A percentile compares a stretch with the other conserved stretches of the same genome.
phyloP scores from a whole-genome alignment of 2,888 invertebrate species.

The Cyclophora albipunctata region DNA sequence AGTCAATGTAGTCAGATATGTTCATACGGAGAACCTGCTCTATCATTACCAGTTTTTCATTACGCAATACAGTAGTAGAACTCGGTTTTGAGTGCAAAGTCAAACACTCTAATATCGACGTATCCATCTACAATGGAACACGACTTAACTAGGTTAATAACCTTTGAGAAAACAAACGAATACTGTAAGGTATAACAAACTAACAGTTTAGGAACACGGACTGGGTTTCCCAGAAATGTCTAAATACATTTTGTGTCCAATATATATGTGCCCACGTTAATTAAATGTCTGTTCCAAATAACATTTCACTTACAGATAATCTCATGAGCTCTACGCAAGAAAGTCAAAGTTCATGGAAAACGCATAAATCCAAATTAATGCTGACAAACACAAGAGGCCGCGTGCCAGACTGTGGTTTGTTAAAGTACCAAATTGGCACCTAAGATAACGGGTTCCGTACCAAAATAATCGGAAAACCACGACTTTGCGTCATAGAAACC shows the following conservation, averaged over 20 bases:
- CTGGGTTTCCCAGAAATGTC: slow-evolving; percentile 12
- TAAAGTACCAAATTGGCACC: slow-evolving; percentile 31
- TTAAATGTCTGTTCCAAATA: too few relatives aligned
- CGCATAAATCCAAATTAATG: slow-evolving; percentile 9
- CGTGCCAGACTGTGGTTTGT: slow-evolving; percentile 17
- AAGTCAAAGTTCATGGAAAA: slow-evolving; percentile 9
- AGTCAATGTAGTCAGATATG: too few relatives aligned
- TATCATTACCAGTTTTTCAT: slow-evolving; percentile 11
- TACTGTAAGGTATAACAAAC: slow-evolving; percentile 35
- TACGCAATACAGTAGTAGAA: slow-evolving; percentile 17
- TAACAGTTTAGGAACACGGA: slow-evolving; percentile 35
- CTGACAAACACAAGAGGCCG: slow-evolving; percentile 12
- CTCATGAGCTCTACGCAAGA: background rate
- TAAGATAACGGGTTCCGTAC: slow-evolving; percentile 53
- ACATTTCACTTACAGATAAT: too few relatives aligned
- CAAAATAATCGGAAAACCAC: slow-evolving; percentile 59
- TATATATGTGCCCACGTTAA: background rate
- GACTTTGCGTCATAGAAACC: slow-evolving; percentile 41
- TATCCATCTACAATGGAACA: slow-evolving; percentile 24
- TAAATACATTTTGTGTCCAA: slow-evolving; percentile 12
- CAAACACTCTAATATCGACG: slow-evolving; percentile 15
- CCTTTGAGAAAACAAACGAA: slow-evolving; percentile 47
- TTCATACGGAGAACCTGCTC: slow-evolving; percentile 2
- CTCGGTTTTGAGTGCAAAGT: slow-evolving; percentile 15
- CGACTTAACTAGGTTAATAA: slow-evolving; percentile 57